Percentiles rank a stretch among this genome's conserved stretches.
Conservation (phyloP, 1,140 invertebrate species). For the Zaprionus camerounensis region DNA sequence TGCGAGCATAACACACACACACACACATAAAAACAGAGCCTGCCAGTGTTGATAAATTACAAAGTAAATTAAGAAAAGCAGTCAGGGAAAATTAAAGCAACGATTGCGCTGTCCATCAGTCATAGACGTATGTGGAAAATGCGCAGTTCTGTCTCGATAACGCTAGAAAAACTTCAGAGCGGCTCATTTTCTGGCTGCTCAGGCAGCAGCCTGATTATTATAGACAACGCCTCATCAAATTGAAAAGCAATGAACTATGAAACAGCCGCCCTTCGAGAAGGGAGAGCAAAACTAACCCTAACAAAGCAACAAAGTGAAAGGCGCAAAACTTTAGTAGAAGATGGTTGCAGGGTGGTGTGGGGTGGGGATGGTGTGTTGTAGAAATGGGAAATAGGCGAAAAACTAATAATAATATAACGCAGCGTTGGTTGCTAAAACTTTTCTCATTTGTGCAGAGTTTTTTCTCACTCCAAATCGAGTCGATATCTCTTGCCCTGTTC, state of each 20-base stretch:
- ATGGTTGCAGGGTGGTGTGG: too few species aligned
- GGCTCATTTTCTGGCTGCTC: slow-evolving; percentile 66
- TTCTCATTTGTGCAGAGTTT: slow-evolving; percentile 74
- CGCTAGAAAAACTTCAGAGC: slow-evolving; percentile 52
- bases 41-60: slow-evolving; percentile 74
- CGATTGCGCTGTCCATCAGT: slow-evolving; percentile 35
- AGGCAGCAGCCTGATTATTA: slow-evolving; percentile 72
- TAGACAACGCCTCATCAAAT: slow-evolving; percentile 83
- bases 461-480: neutral
- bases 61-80: slow-evolving; percentile 71
- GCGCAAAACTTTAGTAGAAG: slow-evolving; percentile 52
- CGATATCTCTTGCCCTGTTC: slow-evolving; percentile 5
- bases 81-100: neutral
- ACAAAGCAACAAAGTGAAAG: slow-evolving; percentile 47
- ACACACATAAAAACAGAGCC: slow-evolving; percentile 23
- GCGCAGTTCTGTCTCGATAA: slow-evolving; percentile 1
- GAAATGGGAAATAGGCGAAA: slow-evolving; percentile 44
- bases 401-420: slow-evolving; percentile 81
- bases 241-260: slow-evolving; percentile 84
- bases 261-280: slow-evolving; percentile 54
- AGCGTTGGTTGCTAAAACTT: slow-evolving; percentile 69
- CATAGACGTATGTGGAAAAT: slow-evolving; percentile 43
- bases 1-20: neutral
- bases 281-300: slow-evolving; percentile 31
- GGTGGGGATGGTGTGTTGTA: too few species aligned